Percentiles rank a stretch among this genome's conserved stretches.
These are phyloP conservation scores for Phania funesta DNA, from an alignment of 2,888 invertebrate genomes.

Conservation along the genomic window DNA sequence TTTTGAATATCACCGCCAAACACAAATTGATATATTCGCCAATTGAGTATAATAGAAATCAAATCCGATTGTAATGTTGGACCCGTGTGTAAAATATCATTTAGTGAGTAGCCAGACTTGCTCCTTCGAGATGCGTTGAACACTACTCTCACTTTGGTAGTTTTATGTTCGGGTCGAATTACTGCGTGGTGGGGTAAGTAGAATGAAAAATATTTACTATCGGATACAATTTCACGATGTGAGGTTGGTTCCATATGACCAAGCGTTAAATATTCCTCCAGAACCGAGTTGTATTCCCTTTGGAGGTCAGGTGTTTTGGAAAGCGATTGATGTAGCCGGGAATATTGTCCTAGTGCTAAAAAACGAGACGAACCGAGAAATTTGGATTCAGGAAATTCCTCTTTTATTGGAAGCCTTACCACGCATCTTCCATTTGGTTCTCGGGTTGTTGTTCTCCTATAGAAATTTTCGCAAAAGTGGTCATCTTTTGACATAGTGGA, in stretches of 20 bases:
- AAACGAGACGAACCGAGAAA: slow-evolving; percentile 2
- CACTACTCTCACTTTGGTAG: slow-evolving; percentile 63
- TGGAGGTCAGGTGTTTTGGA: neutral
- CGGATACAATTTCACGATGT: neutral
- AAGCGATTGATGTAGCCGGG: neutral
- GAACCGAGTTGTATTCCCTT: neutral
- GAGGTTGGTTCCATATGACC: slow-evolving; percentile 23
- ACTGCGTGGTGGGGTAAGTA: slow-evolving; percentile 63
- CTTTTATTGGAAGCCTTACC: slow-evolving; percentile 33
- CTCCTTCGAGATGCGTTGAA: slow-evolving; percentile 63
- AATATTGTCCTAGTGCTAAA: neutral
- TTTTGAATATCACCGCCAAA: slow-evolving; percentile 67
- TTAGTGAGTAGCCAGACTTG: slow-evolving; percentile 42
- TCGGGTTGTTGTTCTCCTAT: slow-evolving; percentile 16
- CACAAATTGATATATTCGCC: slow-evolving; percentile 46
- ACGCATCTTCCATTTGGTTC: slow-evolving; percentile 11
- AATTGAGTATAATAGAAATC: slow-evolving; percentile 36
- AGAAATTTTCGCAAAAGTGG: slow-evolving; percentile 24
- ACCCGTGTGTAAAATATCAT: slow-evolving; percentile 52
- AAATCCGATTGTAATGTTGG: slow-evolving; percentile 61
- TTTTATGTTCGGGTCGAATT: slow-evolving; percentile 34
- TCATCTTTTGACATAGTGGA: neutral
- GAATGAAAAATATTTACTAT: slow-evolving; percentile 27
- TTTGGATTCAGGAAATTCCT: neutral
- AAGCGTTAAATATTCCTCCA: slow-evolving; percentile 4